Evolutionary conservation across 2,113 vertebrate genomes (phyloP).

Genomic region (Meriones unguiculatus): DNA sequence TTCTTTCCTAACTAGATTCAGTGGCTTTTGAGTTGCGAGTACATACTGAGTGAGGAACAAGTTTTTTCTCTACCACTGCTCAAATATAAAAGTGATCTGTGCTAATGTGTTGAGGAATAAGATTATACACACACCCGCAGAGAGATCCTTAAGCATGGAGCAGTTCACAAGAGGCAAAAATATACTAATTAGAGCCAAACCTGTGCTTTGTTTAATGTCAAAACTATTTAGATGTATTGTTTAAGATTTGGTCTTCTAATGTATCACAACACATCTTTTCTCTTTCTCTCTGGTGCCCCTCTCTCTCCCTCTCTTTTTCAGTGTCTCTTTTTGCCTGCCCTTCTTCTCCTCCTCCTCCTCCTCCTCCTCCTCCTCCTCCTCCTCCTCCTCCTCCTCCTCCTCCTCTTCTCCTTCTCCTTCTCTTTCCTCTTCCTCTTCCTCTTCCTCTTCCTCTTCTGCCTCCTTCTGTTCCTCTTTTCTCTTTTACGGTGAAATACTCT

Average conservation of each 20-base stretch:
- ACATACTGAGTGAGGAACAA: background rate
- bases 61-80: background rate
- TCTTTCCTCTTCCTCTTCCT: background rate
- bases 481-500: background rate
- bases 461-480: background rate
- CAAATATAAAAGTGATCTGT: background rate
- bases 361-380: too few species aligned
- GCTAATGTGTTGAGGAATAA: background rate
- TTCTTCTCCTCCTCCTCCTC: background rate
- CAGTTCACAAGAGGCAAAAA: background rate
- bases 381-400: background rate
- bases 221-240: background rate
- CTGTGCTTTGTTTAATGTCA: background rate
- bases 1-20: conserved; percentile 23
- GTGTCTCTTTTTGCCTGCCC: rapidly evolving
- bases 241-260: background rate
- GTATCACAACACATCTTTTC: background rate
- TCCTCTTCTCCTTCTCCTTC: background rate
- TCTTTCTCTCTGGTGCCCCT: background rate
- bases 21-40: conserved; percentile 14
- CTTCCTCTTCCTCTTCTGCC: background rate
- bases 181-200: background rate
- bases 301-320: background rate
- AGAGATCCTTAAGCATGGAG: background rate
- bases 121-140: background rate